Base-by-base conservation (phyloP, 2,888 invertebrate species). In the Antheraea assamensis region DNA sequence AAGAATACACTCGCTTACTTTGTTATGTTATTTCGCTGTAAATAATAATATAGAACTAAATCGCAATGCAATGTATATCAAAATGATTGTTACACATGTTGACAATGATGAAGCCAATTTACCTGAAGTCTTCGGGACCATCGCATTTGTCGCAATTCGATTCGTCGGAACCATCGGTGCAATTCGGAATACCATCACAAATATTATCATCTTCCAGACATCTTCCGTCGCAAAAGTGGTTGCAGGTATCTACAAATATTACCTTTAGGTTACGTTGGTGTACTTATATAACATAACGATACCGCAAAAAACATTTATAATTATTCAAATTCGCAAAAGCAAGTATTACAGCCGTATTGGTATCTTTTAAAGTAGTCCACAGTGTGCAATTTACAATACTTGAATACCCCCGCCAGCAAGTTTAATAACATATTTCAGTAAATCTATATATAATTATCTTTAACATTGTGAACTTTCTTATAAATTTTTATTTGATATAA, bases 161-260 rank as follows among this genome's bases (percentile, higher is more conserved):
- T 83, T 96, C 96, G 84, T 96, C 96, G 49, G 95, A 94, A 72
- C 90, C 90, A 84, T 97, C 97, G 15, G 80, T 76, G 88, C 97
- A 97, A 88, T 97, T 96, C 27, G 74, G 75, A 17, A 82, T 77
- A 47, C 90, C 88, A 89, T 97, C 93, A 89, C 97, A 96, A 88
- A 95, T 95, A 85, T 89, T 91, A 80, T 84, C 87, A 82, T 90
- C 94, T 76, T 94, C 91, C 85, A 97, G 92, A 88, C 97, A 97
- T 84, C 87, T 92, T 80, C 95, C 95, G 88, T 95, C 95, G 88
- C 95, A 93, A 75, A 75, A 70, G 82, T 87, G 87, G 75, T 76
- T 79, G 86, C 93, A 93, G 15, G 81, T 91, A 92, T 89, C 82
- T 88, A 68, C 35, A 68, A 68, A 68, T 35, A 68, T 24, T 68